Conservation (phyloP, 2,797 vertebrate species). For the Ctenosaura bakeri region DNA sequence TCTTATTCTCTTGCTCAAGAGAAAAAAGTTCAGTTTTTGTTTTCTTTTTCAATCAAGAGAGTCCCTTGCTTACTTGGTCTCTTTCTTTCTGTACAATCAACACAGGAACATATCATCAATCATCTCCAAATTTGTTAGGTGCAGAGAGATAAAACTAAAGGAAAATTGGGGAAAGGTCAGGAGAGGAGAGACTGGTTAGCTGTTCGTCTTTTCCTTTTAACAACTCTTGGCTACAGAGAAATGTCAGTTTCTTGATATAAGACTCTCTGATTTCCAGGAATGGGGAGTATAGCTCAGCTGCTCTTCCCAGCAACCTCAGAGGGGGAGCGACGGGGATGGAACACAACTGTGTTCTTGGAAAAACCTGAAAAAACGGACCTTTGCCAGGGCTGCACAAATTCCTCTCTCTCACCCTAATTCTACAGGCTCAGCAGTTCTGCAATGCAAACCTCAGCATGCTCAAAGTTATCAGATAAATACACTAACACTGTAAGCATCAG, state of each 20-base stretch:
- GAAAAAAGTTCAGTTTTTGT: not conserved
- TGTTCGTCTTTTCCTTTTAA: constrained; percentile 71
- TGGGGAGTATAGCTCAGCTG: constrained; percentile 74
- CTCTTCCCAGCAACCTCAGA: constrained; percentile 77
- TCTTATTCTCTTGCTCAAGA: not conserved
- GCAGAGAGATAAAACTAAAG: constrained; percentile 5
- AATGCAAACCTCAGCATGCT: constrained; percentile 36
- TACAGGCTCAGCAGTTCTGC: constrained; percentile 48
- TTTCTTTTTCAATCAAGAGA: too few relatives aligned
- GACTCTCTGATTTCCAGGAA: constrained; percentile 76
- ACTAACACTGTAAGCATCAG: constrained; percentile 36
- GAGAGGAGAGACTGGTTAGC: constrained; percentile 53
- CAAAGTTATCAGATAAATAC: constrained; percentile 59
- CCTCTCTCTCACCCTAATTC: constrained; percentile 43
- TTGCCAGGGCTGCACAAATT: constrained; percentile 63
- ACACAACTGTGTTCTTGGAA: constrained; percentile 77
- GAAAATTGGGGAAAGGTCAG: constrained; percentile 59
- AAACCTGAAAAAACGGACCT: constrained; percentile 72
- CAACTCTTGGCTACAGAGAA: constrained; percentile 59
- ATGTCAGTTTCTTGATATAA: constrained; percentile 61
- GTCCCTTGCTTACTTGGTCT: not conserved
- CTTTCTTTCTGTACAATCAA: not conserved
- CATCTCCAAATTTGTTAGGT: not conserved
- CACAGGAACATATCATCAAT: not conserved
- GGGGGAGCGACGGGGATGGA: constrained; percentile 70